A percentile compares a stretch with the other conserved stretches of the same genome.
Evolutionary conservation across 1,140 invertebrate genomes (phyloP).

Genomic region (Trissolcus basalis): DNA sequence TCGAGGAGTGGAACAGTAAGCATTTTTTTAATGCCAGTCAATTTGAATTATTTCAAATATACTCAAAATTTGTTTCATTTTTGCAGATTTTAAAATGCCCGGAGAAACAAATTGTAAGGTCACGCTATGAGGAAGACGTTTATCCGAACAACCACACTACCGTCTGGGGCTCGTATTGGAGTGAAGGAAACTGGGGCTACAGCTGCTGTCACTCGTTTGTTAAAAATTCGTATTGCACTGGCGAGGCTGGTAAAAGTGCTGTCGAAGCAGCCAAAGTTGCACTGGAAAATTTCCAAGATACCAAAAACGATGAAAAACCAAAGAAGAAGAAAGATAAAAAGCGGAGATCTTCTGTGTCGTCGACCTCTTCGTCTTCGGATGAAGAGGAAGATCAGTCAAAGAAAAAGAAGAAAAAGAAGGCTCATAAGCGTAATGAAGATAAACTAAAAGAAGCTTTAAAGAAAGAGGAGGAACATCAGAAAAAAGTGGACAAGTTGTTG

Average conservation of each 20-base stretch:
- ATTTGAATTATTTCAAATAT: too few relatives aligned
- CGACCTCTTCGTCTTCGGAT: conserved; percentile 30
- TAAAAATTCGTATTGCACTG: conserved; percentile 93
- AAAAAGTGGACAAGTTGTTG: conserved; percentile 81
- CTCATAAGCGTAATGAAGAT: conserved; percentile 74
- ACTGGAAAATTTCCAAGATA: conserved; percentile 15
- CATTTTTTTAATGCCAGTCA: conserved; percentile 25
- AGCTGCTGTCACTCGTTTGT: conserved; percentile 96
- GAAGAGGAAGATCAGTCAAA: conserved; percentile 70
- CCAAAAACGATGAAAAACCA: conserved; percentile 20
- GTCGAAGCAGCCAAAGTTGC: conserved; percentile 52
- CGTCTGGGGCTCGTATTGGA: conserved; percentile 98
- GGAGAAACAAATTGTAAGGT: conserved; percentile 90
- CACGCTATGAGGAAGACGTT: conserved; percentile 97
- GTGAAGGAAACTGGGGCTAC: conserved; percentile 94
- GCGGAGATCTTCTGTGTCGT: conserved; percentile 61
- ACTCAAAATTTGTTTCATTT: too few relatives aligned
- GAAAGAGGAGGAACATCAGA: conserved; percentile 80
- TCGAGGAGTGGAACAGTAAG: conserved; percentile 92
- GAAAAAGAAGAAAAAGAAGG: conserved; percentile 82
- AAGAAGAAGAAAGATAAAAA: conserved; percentile 32
- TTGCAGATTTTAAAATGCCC: conserved; percentile 83
- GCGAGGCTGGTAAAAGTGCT: conserved; percentile 82
- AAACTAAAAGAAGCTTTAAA: conserved; percentile 79
- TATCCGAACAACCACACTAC: conserved; percentile 93